Conservation (phyloP, 2,888 invertebrate species). For the Alloplasta piceator region DNA sequence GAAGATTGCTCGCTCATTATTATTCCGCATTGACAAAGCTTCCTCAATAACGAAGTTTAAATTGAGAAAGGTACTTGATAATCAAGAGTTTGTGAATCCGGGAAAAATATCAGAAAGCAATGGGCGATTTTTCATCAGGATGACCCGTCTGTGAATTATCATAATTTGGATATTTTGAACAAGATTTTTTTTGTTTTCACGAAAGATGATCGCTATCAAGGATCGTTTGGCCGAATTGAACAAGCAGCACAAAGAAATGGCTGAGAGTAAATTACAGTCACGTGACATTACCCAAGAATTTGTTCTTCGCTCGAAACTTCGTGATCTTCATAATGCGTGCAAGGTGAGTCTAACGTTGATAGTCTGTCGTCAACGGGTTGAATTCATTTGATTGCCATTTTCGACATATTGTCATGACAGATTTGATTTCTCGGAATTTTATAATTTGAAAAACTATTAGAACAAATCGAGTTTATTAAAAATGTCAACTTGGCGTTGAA, state of each 20-base stretch:
- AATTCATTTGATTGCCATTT: too few relatives aligned
- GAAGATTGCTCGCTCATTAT: too few relatives aligned
- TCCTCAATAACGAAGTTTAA: too few relatives aligned
- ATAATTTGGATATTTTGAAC: slow-evolving; percentile 18
- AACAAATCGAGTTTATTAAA: too few relatives aligned
- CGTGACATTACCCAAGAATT: slow-evolving; percentile 89
- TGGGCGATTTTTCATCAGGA: background rate
- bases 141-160: slow-evolving; percentile 4
- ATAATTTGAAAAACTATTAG: too few relatives aligned
- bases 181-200: slow-evolving; percentile 41
- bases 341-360: slow-evolving; percentile 83
- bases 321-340: slow-evolving; percentile 87
- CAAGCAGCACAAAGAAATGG: slow-evolving; percentile 81
- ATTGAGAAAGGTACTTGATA: too few relatives aligned
- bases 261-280: slow-evolving; percentile 81
- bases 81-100: background rate
- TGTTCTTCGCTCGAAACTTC: slow-evolving; percentile 86
- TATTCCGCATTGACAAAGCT: too few relatives aligned
- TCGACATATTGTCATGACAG: slow-evolving; percentile 1
- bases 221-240: slow-evolving; percentile 87
- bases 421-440: background rate
- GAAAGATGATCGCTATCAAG: slow-evolving; percentile 86
- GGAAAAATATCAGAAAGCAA: background rate
- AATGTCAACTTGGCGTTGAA: too few relatives aligned
- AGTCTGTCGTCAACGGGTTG: too few relatives aligned